phyloP scores from a whole-genome alignment of 1,140 invertebrate genomes.

The Pissodes strobi region DNA sequence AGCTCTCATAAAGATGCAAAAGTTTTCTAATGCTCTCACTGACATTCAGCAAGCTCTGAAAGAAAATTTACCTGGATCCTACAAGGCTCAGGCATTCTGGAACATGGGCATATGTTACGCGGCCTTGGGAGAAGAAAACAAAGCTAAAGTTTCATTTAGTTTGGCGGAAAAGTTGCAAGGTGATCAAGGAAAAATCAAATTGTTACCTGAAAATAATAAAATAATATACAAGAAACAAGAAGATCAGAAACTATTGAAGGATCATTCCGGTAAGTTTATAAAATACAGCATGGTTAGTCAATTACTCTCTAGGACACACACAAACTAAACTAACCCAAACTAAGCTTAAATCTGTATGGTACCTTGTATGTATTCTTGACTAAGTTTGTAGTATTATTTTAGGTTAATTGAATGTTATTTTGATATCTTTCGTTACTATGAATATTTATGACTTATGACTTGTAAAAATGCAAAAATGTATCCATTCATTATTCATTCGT shows the following conservation, averaged over 20 bases:
- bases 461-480: too few species aligned
- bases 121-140: slow-evolving; percentile 59
- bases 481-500: too few species aligned
- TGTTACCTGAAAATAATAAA: slow-evolving; percentile 18
- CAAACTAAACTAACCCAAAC: too few species aligned
- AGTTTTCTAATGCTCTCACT: slow-evolving; percentile 61
- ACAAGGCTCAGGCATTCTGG: slow-evolving; percentile 65
- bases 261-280: background rate
- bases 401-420: too few species aligned
- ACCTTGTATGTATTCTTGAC: too few species aligned
- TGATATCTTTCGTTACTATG: too few species aligned
- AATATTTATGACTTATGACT: too few species aligned
- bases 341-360: background rate
- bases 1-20: slow-evolving; percentile 59
- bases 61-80: slow-evolving; percentile 60
- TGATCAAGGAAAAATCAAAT: slow-evolving; percentile 38
- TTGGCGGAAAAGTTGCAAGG: slow-evolving; percentile 61
- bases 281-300: too few species aligned
- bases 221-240: slow-evolving; percentile 3
- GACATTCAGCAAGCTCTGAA: slow-evolving; percentile 67
- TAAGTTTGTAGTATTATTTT: too few species aligned
- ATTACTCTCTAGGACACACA: too few species aligned
- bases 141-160: slow-evolving; percentile 63
- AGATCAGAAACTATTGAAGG: background rate
- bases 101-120: slow-evolving; percentile 67